Percentiles rank a stretch among this genome's conserved stretches.
phyloP scores from a whole-genome alignment of 2,113 vertebrate species.

The Chroicocephalus ridibundus region DNA sequence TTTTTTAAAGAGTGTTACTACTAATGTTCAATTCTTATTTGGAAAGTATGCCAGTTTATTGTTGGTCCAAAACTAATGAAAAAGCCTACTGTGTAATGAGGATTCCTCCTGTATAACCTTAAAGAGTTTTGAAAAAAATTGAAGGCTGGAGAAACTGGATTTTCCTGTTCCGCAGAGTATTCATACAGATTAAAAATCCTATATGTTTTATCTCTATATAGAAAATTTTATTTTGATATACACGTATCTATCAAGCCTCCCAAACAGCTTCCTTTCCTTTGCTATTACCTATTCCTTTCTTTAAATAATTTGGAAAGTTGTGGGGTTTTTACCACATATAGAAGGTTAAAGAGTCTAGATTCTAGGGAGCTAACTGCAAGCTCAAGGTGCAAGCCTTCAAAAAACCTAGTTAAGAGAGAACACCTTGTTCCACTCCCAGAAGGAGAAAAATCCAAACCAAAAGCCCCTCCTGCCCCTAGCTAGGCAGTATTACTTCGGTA shows the following conservation, averaged over 20 bases:
- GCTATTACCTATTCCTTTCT: background rate
- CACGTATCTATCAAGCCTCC: background rate
- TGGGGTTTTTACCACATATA: background rate
- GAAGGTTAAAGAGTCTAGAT: background rate
- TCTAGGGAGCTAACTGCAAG: background rate
- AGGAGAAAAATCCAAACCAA: background rate
- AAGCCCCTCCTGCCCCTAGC: background rate
- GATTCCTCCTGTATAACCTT: background rate
- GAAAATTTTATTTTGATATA: background rate
- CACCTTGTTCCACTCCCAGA: background rate
- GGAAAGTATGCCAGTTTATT: background rate
- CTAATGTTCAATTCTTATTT: background rate
- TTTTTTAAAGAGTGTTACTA: background rate
- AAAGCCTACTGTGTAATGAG: background rate
- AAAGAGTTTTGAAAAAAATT: background rate
- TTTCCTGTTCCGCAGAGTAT: background rate
- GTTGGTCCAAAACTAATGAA: background rate
- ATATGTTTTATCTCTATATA: background rate
- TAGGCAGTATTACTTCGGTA: background rate
- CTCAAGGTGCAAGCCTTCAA: background rate
- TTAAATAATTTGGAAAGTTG: background rate
- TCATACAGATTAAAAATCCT: background rate
- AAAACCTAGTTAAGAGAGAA: background rate
- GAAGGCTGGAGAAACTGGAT: background rate
- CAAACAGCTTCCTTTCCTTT: background rate